Evolutionary conservation across 2,888 invertebrate species (phyloP), one percentile per base, ranked within the genome.

Genomic region (Mystacides longicornis): DNA sequence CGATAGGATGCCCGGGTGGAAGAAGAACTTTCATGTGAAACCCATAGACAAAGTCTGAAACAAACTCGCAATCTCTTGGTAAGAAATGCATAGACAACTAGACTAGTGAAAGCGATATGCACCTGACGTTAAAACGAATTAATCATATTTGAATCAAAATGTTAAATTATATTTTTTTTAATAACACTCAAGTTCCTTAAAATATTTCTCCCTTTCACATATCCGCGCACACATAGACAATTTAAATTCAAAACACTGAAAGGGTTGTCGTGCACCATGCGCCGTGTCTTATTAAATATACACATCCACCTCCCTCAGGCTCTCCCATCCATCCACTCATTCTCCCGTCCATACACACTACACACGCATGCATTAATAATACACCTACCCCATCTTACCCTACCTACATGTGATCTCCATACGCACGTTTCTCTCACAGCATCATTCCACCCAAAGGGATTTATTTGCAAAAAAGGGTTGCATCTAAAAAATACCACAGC

Each of bases 401-500:
- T 37, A n/a, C 37, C 14, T 37, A 37, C 14, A 16, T 37, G 37
- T 37, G 16, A 37, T 37, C 14, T 37, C 4, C 37, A 37, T 7
- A 37, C 11, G 5, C 37, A 3, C 16, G 37, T 37, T 37, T 37
- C 11, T 19, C 45, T 19, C 20, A 21, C 20, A 16, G 51, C 37
- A 31, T 49, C 23, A 27, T 23, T 49, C 43, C 31, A 43, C 49
- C 54, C 49, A 7, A 42, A 49, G 54, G 54, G 49, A 49, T 54
- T n/a, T n/a, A n/a, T n/a, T 51, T 42, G 55, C 52, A 58, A 58
- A 58, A 60, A 60, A 58, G 58, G 60, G 57, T 59, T 60, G 60
- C 42, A 42, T 37, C 4, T 37, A 37, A 37, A 37, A 37, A 37
- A 37, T 37, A 37, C 37, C 37, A n/a, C 14, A 4, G 3, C 16